Percentiles rank a stretch among this genome's conserved stretches.
These are phyloP conservation scores for Psittacus erithacus DNA, from an alignment of 2,113 vertebrate genomes.

Conservation along the genomic window DNA sequence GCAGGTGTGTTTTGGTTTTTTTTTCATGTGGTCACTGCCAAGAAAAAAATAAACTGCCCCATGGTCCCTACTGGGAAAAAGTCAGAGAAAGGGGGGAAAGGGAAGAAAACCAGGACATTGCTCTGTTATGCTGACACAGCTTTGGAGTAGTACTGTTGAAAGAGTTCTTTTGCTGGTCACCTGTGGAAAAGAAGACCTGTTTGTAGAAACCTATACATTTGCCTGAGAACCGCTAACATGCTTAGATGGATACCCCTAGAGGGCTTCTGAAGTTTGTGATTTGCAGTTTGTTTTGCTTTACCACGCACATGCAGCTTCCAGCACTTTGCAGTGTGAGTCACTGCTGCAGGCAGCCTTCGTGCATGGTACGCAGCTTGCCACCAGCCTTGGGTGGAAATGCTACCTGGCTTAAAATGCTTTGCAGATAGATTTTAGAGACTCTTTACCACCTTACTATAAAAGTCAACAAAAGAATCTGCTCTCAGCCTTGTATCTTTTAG, in stretches of 20 bases:
- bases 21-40: neutral
- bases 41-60: neutral
- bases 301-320: neutral
- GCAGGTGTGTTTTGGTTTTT: neutral
- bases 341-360: neutral
- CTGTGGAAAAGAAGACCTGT: neutral
- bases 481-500: neutral
- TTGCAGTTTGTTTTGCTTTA: neutral
- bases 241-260: neutral
- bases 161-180: neutral
- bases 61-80: neutral
- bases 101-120: neutral
- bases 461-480: neutral
- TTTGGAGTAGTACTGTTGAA: neutral
- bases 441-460: neutral
- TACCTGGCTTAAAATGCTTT: neutral
- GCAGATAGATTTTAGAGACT: neutral
- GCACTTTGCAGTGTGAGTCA: fast-evolving
- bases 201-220: neutral
- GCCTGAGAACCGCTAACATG: neutral
- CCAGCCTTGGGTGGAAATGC: no score
- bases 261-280: neutral
- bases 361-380: neutral
- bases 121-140: no score
- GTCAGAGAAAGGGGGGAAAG: neutral